These are phyloP conservation scores for Rhagium mordax DNA, from an alignment of 2,888 invertebrate genomes.

Conservation along the genomic window DNA sequence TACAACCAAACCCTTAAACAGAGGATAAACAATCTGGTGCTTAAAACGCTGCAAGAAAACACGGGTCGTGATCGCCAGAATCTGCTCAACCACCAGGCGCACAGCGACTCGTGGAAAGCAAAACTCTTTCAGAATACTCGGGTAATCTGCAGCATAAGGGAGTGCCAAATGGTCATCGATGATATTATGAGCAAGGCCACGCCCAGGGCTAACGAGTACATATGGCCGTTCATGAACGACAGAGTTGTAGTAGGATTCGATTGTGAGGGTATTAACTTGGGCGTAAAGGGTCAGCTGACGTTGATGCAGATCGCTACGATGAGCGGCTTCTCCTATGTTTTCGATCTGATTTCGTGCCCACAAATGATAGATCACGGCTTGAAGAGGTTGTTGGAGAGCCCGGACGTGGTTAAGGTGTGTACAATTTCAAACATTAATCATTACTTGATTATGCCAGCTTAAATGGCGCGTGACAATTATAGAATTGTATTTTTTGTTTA, in stretches of 20 bases:
- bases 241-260: conserved; percentile 86
- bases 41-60: conserved; percentile 92
- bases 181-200: conserved; percentile 73
- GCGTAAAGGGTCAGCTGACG: conserved; percentile 90
- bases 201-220: conserved; percentile 43
- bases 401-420: conserved; percentile 84
- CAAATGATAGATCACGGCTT: conserved; percentile 87
- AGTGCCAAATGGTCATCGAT: conserved; percentile 83
- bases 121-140: conserved; percentile 84
- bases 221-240: conserved; percentile 66
- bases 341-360: conserved; percentile 90
- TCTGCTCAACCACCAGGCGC: conserved; percentile 63
- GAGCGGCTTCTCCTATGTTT: conserved; percentile 87
- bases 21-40: conserved; percentile 88
- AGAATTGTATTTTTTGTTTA: conserved; percentile 54
- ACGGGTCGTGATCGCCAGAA: conserved; percentile 75
- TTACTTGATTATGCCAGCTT: too few relatives aligned
- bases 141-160: conserved; percentile 85
- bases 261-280: conserved; percentile 94
- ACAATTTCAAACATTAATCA: neutral
- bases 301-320: conserved; percentile 89
- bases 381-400: conserved; percentile 84
- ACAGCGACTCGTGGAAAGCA: conserved; percentile 83
- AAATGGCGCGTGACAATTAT: too few relatives aligned
- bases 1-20: conserved; percentile 89